These are phyloP conservation scores for Gymnothorax javanicus DNA, from an alignment of 2,797 vertebrate species.

Conservation along the genomic window DNA sequence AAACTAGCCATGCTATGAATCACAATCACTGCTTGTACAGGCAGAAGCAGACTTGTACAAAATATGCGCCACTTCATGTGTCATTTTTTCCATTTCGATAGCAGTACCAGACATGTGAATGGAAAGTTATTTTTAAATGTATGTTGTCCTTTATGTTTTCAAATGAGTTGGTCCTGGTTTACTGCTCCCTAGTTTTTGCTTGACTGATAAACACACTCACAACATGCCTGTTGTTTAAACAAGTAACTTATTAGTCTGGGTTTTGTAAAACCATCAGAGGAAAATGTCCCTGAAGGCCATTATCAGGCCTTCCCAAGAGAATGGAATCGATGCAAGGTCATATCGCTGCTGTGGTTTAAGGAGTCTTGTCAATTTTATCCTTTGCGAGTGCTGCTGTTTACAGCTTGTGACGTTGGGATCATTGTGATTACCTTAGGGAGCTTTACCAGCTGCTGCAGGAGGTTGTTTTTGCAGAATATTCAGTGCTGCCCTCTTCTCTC, in stretches of 20 bases:
- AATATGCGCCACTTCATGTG: not conserved
- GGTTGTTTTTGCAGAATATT: not conserved
- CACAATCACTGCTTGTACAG: not conserved
- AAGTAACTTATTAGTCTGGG: not conserved
- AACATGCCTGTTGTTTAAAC: conserved; percentile 10
- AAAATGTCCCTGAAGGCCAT: not conserved
- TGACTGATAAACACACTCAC: not conserved
- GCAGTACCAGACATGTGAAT: not conserved
- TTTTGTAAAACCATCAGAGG: not conserved
- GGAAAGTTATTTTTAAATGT: not conserved
- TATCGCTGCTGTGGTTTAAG: conserved; percentile 5
- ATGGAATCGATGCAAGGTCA: conserved; percentile 6
- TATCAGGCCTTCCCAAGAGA: not conserved
- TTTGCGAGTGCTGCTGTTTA: not conserved
- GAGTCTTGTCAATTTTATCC: not conserved
- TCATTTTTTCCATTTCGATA: not conserved
- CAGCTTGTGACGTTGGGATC: not conserved
- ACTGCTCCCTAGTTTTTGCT: not conserved
- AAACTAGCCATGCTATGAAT: not conserved
- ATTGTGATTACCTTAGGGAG: not conserved
- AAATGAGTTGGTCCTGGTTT: not conserved
- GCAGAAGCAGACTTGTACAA: not conserved
- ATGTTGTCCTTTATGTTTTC: not conserved
- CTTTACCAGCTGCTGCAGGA: not conserved
- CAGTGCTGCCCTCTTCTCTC: not conserved